A percentile compares a stretch with the other conserved stretches of the same genome.
These are phyloP conservation scores for Heliconius cydno DNA, from an alignment of 2,888 invertebrate genomes.

Conservation along the genomic window DNA sequence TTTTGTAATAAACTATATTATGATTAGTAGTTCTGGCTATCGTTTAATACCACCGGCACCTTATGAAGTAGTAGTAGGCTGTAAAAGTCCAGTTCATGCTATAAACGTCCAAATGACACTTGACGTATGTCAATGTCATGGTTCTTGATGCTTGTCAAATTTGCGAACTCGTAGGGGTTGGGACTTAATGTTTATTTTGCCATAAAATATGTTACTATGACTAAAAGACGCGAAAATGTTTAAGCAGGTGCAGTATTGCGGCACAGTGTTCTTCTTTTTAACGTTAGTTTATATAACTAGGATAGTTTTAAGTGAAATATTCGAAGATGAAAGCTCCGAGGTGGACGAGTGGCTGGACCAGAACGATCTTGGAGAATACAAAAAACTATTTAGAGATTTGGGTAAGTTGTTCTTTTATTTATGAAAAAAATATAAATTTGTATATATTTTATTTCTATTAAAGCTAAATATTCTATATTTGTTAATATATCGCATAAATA, in stretches of 20 bases:
- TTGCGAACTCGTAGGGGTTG: constrained; percentile 20
- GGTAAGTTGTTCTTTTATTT: constrained; percentile 81
- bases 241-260: constrained; percentile 66
- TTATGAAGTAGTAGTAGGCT: not conserved
- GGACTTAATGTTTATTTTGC: constrained; percentile 46
- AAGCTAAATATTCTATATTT: no score
- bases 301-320: constrained; percentile 69
- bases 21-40: not conserved
- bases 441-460: no score
- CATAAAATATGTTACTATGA: constrained; percentile 60
- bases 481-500: no score
- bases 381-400: constrained; percentile 87
- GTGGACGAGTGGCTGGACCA: constrained; percentile 90
- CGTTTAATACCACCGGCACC: not conserved
- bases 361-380: constrained; percentile 87
- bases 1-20: not conserved
- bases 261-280: constrained; percentile 66
- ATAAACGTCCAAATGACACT: not conserved
- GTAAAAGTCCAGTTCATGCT: not conserved
- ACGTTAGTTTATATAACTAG: constrained; percentile 67
- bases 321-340: constrained; percentile 83
- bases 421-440: not conserved
- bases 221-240: constrained; percentile 65
- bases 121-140: constrained; percentile 17
- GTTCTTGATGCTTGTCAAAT: constrained; percentile 3